Percentiles rank a stretch among this genome's conserved stretches.
These are phyloP conservation scores for Paraescarpia echinospica DNA, from an alignment of 1,140 invertebrate genomes.

Conservation along the genomic window DNA sequence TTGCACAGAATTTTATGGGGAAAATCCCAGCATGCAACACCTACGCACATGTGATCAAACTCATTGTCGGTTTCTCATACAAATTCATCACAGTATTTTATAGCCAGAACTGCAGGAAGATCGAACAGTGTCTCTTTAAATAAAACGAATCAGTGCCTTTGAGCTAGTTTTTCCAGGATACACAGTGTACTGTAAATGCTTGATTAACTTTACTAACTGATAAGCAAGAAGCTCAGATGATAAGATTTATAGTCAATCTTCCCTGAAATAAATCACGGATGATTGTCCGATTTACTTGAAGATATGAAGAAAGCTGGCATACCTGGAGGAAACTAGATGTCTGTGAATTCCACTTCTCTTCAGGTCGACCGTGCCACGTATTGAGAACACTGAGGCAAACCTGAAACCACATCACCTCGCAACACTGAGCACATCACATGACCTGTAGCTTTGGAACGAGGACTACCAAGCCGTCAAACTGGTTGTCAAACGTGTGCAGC, in stretches of 20 bases:
- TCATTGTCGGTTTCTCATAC: too few species aligned
- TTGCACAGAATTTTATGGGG: too few species aligned
- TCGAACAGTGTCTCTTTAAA: background rate
- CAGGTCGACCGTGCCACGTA: constrained; percentile 97
- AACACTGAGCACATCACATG: background rate
- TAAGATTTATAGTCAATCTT: background rate
- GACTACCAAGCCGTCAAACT: too few species aligned
- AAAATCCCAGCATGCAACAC: too few species aligned
- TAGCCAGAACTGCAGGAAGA: background rate
- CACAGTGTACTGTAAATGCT: too few species aligned
- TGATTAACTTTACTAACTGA: too few species aligned
- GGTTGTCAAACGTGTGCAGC: too few species aligned
- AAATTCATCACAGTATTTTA: background rate
- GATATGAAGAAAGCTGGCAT: constrained; percentile 29
- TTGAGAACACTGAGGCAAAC: constrained; percentile 94
- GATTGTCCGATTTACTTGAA: background rate
- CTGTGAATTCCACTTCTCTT: constrained; percentile 97
- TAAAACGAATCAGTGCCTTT: background rate
- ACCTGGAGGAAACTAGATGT: constrained; percentile 95
- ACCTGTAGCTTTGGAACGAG: too few species aligned
- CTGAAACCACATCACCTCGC: constrained; percentile 34
- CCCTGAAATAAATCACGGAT: background rate
- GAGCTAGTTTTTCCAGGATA: background rate
- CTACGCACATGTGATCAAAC: too few species aligned
- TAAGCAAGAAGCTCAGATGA: too few species aligned